Evolutionary conservation across 2,113 vertebrate species (phyloP), one percentile per base, ranked within the genome.

Genomic region (Nerophis lumbriciformis): DNA sequence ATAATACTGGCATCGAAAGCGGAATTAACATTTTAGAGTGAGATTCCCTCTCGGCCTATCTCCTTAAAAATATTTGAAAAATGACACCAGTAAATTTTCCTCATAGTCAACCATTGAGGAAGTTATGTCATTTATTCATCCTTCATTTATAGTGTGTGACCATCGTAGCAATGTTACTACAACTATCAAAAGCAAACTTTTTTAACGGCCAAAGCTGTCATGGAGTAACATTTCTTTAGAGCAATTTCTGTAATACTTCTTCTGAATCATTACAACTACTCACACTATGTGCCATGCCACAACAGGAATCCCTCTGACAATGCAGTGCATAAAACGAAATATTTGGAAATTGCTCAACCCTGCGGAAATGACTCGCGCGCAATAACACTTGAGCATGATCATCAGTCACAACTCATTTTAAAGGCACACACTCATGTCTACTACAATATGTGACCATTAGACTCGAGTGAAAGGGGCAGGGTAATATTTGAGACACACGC

Each of bases 311-410:
- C 42, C 59, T 60, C 57, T 52, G 66, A 77, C 62, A 38, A 55
- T 67, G 44, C 49, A 59, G 58, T 36, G 21, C 65, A 59, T 69
- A 68, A 65, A 11, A 42, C 59, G 57, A 78, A 53, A 69, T 49
- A 57, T 63, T 68, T 53, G 9, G 9, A 58, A 63, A 53, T 84
- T 82, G 72, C 82, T 71, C 75, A 83, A 85, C 44, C 14, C 57
- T 44, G 9, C 4, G 56, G 70, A 78, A 75, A 75, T 70, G 67
- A 80, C 67, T 76, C 56, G 59, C 14, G 1, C 28, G 28, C 28
- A 28, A 2, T 54, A 19, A 3, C n/a, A 36, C 13, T 21, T 15
- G 3, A 58, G 37, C n/a, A 58, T 13, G 37, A 13, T 37, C 50
- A 65, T 64, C 37, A 6, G 45, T n/a, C 51, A 28, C 44, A n/a